A percentile compares a stretch with the other conserved stretches of the same genome.
phyloP scores from a whole-genome alignment of 2,888 invertebrate species.

The Laspeyria flexula region DNA sequence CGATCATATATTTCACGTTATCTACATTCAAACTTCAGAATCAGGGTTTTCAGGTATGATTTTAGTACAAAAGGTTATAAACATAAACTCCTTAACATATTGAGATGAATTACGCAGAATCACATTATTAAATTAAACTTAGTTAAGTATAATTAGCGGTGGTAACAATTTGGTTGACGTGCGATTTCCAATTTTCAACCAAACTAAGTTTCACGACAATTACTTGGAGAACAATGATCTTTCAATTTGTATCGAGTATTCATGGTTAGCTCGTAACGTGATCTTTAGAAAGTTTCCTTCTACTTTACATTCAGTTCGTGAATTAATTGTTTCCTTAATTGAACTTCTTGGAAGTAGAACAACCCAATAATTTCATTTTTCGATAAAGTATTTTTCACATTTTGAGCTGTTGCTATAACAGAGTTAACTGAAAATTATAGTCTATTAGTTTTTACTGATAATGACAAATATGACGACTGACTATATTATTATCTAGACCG shows the following conservation, averaged over 20 bases:
- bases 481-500: too few relatives aligned
- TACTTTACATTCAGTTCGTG: slow-evolving; percentile 6
- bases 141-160: background rate
- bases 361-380: slow-evolving; percentile 10
- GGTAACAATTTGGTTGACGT: background rate
- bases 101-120: too few relatives aligned
- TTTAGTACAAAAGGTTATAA: too few relatives aligned
- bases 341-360: slow-evolving; percentile 7
- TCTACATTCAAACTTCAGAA: too few relatives aligned
- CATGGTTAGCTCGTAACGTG: slow-evolving; percentile 16
- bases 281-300: slow-evolving; percentile 14
- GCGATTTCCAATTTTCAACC: slow-evolving; percentile 1
- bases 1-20: too few relatives aligned
- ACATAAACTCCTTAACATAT: too few relatives aligned
- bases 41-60: too few relatives aligned
- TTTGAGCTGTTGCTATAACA: too few relatives aligned
- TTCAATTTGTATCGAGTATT: slow-evolving; percentile 11
- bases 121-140: too few relatives aligned
- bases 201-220: slow-evolving; percentile 6
- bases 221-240: slow-evolving; percentile 12
- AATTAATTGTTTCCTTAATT: slow-evolving; percentile 23
- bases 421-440: too few relatives aligned
- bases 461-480: too few relatives aligned
- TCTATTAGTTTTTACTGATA: too few relatives aligned
- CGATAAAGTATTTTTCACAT: background rate